Percentiles rank a stretch among this genome's conserved stretches.
phyloP scores from a whole-genome alignment of 2,797 vertebrate genomes.

The Lophotriccus pileatus region DNA sequence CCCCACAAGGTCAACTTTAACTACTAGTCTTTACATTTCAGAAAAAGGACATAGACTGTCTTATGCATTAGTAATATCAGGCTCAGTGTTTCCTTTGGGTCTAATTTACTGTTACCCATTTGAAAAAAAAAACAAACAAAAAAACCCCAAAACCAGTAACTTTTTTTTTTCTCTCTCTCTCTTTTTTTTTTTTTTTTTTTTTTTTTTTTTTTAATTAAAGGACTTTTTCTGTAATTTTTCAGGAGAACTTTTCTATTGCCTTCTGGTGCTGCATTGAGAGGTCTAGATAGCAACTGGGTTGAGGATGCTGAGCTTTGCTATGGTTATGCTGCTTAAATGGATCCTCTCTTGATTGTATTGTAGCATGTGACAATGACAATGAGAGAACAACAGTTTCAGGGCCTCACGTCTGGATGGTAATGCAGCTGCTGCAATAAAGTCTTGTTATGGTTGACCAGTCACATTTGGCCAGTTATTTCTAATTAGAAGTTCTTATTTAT shows the following conservation, averaged over 20 bases:
- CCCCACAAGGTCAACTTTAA: background rate
- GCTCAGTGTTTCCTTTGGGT: background rate
- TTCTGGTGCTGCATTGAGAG: background rate
- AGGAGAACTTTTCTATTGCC: background rate
- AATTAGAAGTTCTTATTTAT: background rate
- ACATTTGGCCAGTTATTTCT: background rate
- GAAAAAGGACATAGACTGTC: background rate
- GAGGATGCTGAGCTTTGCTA: background rate
- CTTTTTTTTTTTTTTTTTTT: too few species aligned
- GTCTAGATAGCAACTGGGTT: background rate
- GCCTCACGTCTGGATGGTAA: background rate
- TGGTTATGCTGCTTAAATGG: constrained; percentile 33
- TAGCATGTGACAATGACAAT: constrained; percentile 19
- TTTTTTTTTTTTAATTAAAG: background rate
- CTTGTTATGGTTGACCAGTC: background rate
- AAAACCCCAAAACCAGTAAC: too few species aligned
- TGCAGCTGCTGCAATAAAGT: constrained; percentile 1
- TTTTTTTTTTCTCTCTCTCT: background rate
- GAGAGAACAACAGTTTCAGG: background rate
- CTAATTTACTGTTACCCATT: background rate
- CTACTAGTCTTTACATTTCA: constrained; percentile 19
- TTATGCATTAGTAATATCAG: background rate
- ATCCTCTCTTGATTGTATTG: constrained; percentile 22
- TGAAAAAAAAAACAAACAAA: background rate
- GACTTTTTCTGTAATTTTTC: background rate